Conservation (phyloP, 2,113 vertebrate species). For the Gorsachius goisagi region DNA sequence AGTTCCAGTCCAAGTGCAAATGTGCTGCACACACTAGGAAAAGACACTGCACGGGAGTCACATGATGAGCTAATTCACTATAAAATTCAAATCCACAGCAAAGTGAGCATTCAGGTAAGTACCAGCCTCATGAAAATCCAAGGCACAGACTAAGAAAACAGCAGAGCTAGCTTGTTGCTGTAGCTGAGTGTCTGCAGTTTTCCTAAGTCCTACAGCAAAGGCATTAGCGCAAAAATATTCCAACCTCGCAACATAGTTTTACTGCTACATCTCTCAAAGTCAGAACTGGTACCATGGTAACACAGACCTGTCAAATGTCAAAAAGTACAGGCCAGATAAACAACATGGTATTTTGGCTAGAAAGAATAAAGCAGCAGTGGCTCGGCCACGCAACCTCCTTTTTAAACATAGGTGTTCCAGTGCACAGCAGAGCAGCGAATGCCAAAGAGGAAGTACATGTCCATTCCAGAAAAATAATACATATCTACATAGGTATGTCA, state of each 20-base stretch:
- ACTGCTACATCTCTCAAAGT: neutral
- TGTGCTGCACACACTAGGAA: neutral
- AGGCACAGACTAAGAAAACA: neutral
- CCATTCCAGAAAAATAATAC: neutral
- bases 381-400: neutral
- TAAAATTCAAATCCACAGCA: neutral
- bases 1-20: neutral
- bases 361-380: neutral
- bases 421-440: neutral
- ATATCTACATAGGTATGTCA: neutral
- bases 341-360: neutral
- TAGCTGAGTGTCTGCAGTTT: neutral
- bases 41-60: neutral
- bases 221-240: neutral
- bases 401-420: neutral
- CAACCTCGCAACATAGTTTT: neutral
- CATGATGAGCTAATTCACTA: neutral
- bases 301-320: constrained; percentile 1
- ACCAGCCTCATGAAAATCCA: neutral
- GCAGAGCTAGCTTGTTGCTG: neutral
- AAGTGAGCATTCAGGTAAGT: neutral
- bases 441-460: neutral
- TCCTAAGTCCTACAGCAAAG: neutral
- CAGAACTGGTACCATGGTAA: constrained; percentile 11
- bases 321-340: neutral